phyloP scores from a whole-genome alignment of 1,140 invertebrate species.

The Pogonomyrmex californicus region DNA sequence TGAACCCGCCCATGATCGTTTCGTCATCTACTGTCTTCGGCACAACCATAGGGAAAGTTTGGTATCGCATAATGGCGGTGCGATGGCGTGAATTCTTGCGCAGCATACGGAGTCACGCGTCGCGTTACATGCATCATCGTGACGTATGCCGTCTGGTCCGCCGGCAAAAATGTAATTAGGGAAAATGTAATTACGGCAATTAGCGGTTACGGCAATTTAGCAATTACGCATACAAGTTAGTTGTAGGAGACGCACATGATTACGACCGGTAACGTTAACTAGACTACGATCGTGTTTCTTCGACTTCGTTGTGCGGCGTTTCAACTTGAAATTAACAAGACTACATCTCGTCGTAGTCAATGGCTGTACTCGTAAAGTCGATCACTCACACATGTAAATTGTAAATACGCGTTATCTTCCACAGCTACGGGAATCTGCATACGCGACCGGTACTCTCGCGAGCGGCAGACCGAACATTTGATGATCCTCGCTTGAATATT shows the following conservation, averaged over 20 bases:
- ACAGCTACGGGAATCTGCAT: background rate
- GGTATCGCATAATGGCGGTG: constrained; percentile 37
- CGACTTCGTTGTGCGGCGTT: background rate
- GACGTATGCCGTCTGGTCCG: background rate
- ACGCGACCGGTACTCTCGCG: background rate
- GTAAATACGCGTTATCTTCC: background rate
- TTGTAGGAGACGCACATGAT: constrained; percentile 4
- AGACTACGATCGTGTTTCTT: constrained; percentile 30
- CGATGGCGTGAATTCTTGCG: constrained; percentile 39
- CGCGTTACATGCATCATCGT: constrained; percentile 20
- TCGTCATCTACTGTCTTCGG: constrained; percentile 62
- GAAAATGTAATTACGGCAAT: too few species aligned
- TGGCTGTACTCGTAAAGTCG: background rate
- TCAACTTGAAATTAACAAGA: constrained; percentile 16
- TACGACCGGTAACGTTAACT: constrained; percentile 23
- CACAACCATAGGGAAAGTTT: constrained; percentile 66
- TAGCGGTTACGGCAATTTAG: constrained; percentile 25
- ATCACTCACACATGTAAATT: background rate
- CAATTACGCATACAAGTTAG: constrained; percentile 3
- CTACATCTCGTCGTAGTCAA: background rate
- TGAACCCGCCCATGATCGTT: constrained; percentile 66
- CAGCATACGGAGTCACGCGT: constrained; percentile 10
- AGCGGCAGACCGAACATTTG: background rate
- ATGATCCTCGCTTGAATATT: constrained; percentile 38
- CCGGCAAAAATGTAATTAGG: constrained; percentile 47